Percentiles rank a stretch among this genome's conserved stretches.
phyloP scores from a whole-genome alignment of 2,797 vertebrate genomes.

The Emys orbicularis region DNA sequence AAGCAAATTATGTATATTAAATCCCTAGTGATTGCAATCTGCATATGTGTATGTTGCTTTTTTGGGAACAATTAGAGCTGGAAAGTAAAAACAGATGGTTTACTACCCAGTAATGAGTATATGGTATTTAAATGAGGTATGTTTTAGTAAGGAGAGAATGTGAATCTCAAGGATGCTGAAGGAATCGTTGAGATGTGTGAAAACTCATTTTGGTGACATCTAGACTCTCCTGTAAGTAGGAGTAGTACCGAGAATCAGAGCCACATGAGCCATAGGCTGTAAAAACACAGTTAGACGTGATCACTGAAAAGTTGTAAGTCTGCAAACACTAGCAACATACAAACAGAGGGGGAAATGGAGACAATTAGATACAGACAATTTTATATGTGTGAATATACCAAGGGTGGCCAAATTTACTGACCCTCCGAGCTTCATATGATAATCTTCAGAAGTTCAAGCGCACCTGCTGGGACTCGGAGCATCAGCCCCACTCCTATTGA shows the following conservation, averaged over 20 bases:
- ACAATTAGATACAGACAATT: background rate
- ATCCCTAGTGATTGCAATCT: background rate
- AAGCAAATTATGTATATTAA: background rate
- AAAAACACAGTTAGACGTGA: background rate
- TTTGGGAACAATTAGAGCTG: background rate
- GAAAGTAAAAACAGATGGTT: background rate
- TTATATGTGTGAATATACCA: background rate
- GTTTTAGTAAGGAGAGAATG: background rate
- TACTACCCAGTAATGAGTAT: background rate
- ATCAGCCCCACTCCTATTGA: too few relatives aligned
- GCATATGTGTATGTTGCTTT: background rate
- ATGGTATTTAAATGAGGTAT: background rate
- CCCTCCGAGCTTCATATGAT: too few relatives aligned
- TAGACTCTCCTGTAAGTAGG: background rate
- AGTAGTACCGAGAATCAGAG: background rate
- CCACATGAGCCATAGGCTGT: fast-evolving
- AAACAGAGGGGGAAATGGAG: background rate
- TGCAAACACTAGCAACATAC: background rate
- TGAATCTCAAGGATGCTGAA: background rate
- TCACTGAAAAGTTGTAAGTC: background rate
- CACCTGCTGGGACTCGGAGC: too few relatives aligned
- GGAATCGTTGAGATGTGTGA: background rate
- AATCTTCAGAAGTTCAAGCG: too few relatives aligned
- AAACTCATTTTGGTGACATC: background rate
- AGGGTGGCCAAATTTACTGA: too few relatives aligned